Conservation (phyloP, 2,797 vertebrate species). For the Syndactyla subalaris region DNA sequence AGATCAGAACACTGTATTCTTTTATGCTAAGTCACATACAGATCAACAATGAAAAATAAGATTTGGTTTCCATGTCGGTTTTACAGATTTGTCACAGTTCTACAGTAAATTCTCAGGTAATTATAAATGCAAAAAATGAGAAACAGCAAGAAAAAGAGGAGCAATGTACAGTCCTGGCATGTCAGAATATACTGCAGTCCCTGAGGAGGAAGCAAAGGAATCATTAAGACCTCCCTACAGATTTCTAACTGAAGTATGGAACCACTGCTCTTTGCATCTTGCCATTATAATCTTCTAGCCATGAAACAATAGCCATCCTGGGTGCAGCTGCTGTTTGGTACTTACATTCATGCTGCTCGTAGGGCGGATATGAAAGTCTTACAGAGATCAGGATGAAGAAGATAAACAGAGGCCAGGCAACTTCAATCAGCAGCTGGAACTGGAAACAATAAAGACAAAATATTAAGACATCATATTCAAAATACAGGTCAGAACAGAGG, state of each 20-base stretch:
- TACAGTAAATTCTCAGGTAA: not conserved
- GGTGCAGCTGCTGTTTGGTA: constrained; percentile 46
- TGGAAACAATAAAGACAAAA: constrained; percentile 70
- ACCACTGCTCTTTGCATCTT: not conserved
- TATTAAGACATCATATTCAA: not conserved
- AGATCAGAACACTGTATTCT: not conserved
- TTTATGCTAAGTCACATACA: not conserved
- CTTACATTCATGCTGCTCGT: constrained; percentile 98
- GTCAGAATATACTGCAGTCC: not conserved
- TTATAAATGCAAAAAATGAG: not conserved
- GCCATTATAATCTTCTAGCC: not conserved
- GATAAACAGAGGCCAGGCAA: constrained; percentile 95
- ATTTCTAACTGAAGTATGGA: not conserved
- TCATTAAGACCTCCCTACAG: not conserved
- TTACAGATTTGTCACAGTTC: not conserved
- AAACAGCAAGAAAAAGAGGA: not conserved
- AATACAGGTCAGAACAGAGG: not conserved
- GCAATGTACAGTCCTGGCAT: not conserved
- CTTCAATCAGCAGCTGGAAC: constrained; percentile 92
- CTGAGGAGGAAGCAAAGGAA: not conserved
- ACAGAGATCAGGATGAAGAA: constrained; percentile 97
- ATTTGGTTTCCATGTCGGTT: not conserved
- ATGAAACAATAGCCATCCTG: not conserved
- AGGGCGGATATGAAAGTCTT: constrained; percentile 91
- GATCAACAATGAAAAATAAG: not conserved